Conservation (phyloP, 2,888 invertebrate species). For the Oligia fasciuncula region DNA sequence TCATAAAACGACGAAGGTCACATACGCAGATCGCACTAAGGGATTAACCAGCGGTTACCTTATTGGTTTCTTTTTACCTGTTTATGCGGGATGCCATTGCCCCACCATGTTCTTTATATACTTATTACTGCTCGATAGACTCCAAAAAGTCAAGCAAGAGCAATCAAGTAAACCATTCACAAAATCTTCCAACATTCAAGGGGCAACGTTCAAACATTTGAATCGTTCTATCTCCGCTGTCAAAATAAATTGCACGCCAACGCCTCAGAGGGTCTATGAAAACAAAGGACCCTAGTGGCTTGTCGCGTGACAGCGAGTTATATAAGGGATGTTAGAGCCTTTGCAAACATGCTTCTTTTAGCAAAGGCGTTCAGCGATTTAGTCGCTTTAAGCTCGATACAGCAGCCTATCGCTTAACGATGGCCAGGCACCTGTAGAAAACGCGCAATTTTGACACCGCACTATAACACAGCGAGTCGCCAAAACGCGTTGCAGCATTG, state of each 20-base stretch:
- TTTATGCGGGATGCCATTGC: neutral
- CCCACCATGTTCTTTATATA: neutral
- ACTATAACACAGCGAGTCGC: neutral
- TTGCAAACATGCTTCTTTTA: constrained; percentile 6
- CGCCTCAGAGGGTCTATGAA: constrained; percentile 50
- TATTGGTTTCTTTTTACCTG: constrained; percentile 4
- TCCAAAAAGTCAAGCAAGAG: neutral
- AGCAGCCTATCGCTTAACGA: neutral
- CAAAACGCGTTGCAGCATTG: neutral
- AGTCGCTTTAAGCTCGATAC: neutral
- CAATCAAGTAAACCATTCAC: constrained; percentile 19
- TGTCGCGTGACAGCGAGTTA: constrained; percentile 58
- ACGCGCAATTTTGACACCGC: neutral
- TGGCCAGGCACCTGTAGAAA: neutral
- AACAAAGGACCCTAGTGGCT: constrained; percentile 51
- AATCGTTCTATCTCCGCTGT: constrained; percentile 46
- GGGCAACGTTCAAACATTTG: constrained; percentile 30
- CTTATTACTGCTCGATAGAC: neutral
- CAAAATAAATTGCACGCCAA: constrained; percentile 57
- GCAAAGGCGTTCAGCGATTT: neutral
- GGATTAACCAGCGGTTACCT: neutral
- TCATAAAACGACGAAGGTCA: constrained; percentile 29
- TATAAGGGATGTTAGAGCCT: constrained; percentile 39
- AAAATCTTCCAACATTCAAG: constrained; percentile 32
- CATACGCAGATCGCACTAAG: constrained; percentile 22